These are phyloP conservation scores for Xanthia icteritia DNA, from an alignment of 2,888 invertebrate species.

Conservation along the genomic window DNA sequence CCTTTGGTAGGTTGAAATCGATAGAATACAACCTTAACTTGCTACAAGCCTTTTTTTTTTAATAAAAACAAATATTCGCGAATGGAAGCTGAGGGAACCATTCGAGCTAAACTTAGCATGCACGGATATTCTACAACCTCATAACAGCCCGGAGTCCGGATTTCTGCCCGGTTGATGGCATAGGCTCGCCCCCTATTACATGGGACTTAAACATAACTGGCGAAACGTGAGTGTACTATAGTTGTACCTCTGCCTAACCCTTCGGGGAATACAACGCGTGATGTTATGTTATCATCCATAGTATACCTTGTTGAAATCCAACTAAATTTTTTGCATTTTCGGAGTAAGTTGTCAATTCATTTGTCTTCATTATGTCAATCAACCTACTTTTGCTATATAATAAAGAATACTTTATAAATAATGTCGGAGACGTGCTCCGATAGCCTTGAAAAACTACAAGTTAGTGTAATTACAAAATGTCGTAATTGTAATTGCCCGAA, in stretches of 20 bases:
- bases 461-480: conserved; percentile 13
- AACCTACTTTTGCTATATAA: background rate
- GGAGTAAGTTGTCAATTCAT: background rate
- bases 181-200: too few relatives aligned
- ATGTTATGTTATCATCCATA: background rate
- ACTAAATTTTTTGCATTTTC: background rate
- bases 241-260: too few relatives aligned
- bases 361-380: background rate
- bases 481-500: background rate
- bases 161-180: too few relatives aligned
- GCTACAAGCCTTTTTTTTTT: background rate
- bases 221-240: too few relatives aligned
- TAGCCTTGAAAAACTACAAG: conserved; percentile 38
- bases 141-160: too few relatives aligned
- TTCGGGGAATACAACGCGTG: too few relatives aligned
- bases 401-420: conserved; percentile 1
- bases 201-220: too few relatives aligned
- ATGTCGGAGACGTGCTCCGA: conserved; percentile 4
- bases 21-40: too few relatives aligned
- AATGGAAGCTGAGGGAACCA: background rate
- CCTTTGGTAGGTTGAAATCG: too few relatives aligned
- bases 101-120: background rate
- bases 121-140: background rate
- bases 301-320: background rate
- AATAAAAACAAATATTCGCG: background rate